Evolutionary conservation across 2,888 invertebrate species (phyloP).

Genomic region (Microdon myrmicae): DNA sequence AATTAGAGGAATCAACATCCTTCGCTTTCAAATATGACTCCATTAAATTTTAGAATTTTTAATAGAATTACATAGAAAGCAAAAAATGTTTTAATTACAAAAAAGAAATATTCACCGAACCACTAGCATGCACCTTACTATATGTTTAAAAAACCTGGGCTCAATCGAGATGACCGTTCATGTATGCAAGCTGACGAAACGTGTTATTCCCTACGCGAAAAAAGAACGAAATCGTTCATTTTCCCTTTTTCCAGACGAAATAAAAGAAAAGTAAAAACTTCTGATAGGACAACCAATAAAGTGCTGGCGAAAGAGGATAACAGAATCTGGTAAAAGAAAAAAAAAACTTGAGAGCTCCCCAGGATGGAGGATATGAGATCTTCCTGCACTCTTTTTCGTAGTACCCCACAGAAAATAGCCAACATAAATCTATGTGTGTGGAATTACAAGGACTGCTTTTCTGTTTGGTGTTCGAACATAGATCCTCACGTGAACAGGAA

Average conservation of each 20-base stretch:
- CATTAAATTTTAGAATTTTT: too few species aligned
- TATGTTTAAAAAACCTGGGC: too few species aligned
- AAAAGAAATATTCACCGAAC: too few species aligned
- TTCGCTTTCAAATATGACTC: too few species aligned
- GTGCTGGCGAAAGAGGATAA: conserved; percentile 32
- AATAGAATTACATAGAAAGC: too few species aligned
- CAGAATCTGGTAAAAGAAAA: conserved; percentile 23
- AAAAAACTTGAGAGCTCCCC: conserved; percentile 31
- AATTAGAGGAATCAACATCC: too few species aligned
- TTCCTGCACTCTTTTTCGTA: too few species aligned
- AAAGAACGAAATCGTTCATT: too few species aligned
- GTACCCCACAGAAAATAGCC: too few species aligned
- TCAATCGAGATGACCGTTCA: too few species aligned
- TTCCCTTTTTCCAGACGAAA: conserved; percentile 8
- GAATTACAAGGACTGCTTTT: conserved; percentile 24
- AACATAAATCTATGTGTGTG: conserved; percentile 20
- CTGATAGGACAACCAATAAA: conserved; percentile 31
- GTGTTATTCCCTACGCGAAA: conserved; percentile 16
- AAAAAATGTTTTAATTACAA: too few species aligned
- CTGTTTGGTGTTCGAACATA: not conserved
- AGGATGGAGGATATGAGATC: conserved; percentile 49
- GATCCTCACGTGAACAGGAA: conserved; percentile 7
- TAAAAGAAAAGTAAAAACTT: conserved; percentile 26
- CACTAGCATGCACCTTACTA: too few species aligned
- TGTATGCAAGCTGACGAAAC: conserved; percentile 44